phyloP scores from a whole-genome alignment of 2,888 invertebrate genomes.

The Ochropleura plecta region DNA sequence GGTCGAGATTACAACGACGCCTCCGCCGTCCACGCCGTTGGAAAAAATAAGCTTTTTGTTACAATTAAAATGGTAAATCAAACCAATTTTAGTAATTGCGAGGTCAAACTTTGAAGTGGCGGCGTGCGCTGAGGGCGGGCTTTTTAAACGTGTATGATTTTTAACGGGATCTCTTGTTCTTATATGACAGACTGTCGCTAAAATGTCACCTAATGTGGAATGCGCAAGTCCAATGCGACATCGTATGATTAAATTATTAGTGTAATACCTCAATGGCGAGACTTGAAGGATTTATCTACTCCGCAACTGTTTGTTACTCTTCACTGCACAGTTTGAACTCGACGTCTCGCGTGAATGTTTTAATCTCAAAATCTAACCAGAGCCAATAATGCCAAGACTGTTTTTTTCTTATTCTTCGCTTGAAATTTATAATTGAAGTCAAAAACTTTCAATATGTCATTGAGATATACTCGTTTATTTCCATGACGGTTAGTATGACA shows the following conservation, averaged over 20 bases:
- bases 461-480: not conserved
- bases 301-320: conserved; percentile 34
- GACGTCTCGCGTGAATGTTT: conserved; percentile 19
- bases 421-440: not conserved
- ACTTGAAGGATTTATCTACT: conserved; percentile 39
- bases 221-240: conserved; percentile 53
- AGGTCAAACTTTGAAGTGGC: conserved; percentile 88
- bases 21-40: conserved; percentile 79
- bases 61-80: conserved; percentile 91
- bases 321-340: conserved; percentile 17
- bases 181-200: conserved; percentile 63
- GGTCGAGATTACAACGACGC: conserved; percentile 88
- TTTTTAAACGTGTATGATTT: conserved; percentile 84
- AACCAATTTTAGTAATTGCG: conserved; percentile 91
- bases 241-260: conserved; percentile 70
- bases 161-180: conserved; percentile 76
- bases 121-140: conserved; percentile 79
- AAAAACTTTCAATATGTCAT: conserved; percentile 8
- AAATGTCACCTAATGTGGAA: conserved; percentile 41
- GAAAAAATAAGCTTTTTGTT: conserved; percentile 90
- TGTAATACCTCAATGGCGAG: conserved; percentile 51
- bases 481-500: conserved; percentile 5
- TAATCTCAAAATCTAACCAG: not conserved
- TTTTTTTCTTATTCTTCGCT: not conserved
- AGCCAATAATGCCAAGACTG: not conserved